These are phyloP conservation scores for Xenops minutus DNA, from an alignment of 2,797 vertebrate species.

Conservation along the genomic window DNA sequence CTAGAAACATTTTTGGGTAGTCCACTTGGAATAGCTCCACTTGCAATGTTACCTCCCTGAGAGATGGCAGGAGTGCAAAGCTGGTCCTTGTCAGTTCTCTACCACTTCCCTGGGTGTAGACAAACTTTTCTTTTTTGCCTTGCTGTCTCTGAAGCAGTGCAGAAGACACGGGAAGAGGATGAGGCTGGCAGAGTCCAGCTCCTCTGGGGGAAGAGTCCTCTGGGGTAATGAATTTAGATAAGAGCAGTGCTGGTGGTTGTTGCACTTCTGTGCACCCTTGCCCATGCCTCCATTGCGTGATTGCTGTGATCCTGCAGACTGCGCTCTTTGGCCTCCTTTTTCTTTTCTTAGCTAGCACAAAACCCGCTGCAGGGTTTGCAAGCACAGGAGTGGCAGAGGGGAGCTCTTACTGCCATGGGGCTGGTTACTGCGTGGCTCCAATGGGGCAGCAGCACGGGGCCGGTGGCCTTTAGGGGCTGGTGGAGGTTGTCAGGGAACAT, in stretches of 20 bases:
- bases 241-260: background rate
- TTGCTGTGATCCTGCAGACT: background rate
- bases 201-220: background rate
- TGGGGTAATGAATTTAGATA: background rate
- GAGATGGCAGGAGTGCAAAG: background rate
- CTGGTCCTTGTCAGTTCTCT: background rate
- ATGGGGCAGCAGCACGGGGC: background rate
- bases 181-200: background rate
- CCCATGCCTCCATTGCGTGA: fast-evolving
- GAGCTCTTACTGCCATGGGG: background rate
- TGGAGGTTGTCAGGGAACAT: background rate
- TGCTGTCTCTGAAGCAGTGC: background rate
- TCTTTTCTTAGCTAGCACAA: background rate
- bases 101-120: background rate
- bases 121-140: background rate
- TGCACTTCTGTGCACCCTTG: background rate
- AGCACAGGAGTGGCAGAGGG: background rate
- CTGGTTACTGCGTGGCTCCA: background rate
- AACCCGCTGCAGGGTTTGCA: fast-evolving
- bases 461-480: background rate
- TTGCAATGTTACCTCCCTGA: background rate
- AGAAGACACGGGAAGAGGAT: background rate
- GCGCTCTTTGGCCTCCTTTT: background rate
- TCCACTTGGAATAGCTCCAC: background rate
- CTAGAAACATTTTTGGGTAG: background rate